These are phyloP conservation scores for Petromus typicus DNA, from an alignment of 2,113 vertebrate species.

Conservation along the genomic window DNA sequence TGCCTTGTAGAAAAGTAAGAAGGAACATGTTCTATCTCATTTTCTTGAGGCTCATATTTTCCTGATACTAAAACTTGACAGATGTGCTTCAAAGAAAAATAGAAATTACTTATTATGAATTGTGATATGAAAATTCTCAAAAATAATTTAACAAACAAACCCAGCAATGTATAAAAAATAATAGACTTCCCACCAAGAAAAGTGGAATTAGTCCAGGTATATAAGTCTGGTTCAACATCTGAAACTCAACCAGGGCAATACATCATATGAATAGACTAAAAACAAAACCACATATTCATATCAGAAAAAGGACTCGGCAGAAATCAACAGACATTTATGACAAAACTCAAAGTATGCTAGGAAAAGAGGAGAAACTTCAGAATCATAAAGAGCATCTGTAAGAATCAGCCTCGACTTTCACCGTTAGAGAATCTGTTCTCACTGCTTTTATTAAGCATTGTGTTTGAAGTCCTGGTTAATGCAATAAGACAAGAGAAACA, in stretches of 20 bases:
- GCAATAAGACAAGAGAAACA: slow-evolving; percentile 5
- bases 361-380: background rate
- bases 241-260: background rate
- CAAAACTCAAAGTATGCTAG: background rate
- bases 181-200: background rate
- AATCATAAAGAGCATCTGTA: background rate
- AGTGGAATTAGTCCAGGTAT: background rate
- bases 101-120: background rate
- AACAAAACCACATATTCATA: background rate
- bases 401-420: background rate
- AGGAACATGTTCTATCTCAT: background rate
- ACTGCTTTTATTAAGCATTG: background rate
- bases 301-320: background rate
- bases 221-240: background rate
- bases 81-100: background rate
- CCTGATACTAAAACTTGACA: background rate
- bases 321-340: background rate
- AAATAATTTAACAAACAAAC: background rate
- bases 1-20: slow-evolving; percentile 24
- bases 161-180: background rate
- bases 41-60: background rate
- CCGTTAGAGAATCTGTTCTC: background rate
- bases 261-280: background rate
- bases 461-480: background rate
- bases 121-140: background rate